Base-by-base conservation (phyloP, 2,797 vertebrate genomes). In the Halcyon badia region DNA sequence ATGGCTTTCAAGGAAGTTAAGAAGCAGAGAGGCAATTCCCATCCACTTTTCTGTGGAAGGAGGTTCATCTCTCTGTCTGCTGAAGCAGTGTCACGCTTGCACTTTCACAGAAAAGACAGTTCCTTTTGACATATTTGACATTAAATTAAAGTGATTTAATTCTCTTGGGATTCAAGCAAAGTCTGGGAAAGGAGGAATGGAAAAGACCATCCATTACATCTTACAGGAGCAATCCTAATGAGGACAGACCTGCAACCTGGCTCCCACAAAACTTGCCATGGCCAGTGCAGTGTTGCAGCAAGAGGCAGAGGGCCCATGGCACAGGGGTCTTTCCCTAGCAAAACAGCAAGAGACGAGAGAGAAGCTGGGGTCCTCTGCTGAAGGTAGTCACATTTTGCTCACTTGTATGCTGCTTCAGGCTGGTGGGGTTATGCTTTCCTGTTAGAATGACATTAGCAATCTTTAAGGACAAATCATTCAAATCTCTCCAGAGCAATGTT, bases 401-500 rank as follows among this genome's bases (percentile, higher is more conserved):
- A 1, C 10, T 0, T 72, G 87, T 81, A 64, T 76, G 25, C 58
- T 81, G 31, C 48, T 83, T 49, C 68, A 70, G 39, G 39, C 65
- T 84, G 42, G 17, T 1, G 11, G 73, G 54, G 14, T 83, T 90
- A 72, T 62, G 56, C 77, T 79, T 90, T 95, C 80, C 68, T 82
- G 14, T 69, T 90, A 78, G 83, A 94, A 86, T 39, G 2, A 64
- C 81, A 69, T 41, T 86, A 83, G 37, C n/a, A 76, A 17, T 90
- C 65, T 88, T 95, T 60, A 82, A 95, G 80, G 54, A 94, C n/a
- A 90, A 89, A 84, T 90, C 78, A 90, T 89, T 93, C 73, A 90
- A 90, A 87, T 88, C 26, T 91, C 90, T 87, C 62, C 51, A 37
- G 10, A 90, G 60, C 35, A 95, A 89, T 79, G 91, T 66, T 83